Percentiles rank a stretch among this genome's conserved stretches.
phyloP scores from a whole-genome alignment of 2,888 invertebrate genomes.

The Kryphioiulus occultus region DNA sequence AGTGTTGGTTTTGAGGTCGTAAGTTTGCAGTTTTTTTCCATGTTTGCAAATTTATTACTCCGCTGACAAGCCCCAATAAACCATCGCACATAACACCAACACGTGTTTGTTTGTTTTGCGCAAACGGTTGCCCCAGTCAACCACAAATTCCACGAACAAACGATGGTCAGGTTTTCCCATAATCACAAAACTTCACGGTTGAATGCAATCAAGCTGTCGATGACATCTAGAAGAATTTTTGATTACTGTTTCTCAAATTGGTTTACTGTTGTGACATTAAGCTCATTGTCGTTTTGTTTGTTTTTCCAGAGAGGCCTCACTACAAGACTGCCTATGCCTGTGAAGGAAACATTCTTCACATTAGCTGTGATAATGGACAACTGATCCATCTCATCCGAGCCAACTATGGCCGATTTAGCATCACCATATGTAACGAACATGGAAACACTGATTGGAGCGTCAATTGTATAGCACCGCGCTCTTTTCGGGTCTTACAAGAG shows the following conservation, averaged over 20 bases:
- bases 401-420: conserved; percentile 73
- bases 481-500: conserved; percentile 84
- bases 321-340: conserved; percentile 59
- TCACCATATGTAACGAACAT: conserved; percentile 95
- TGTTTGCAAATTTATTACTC: not conserved
- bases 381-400: conserved; percentile 57
- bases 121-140: not conserved
- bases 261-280: not conserved
- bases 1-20: conserved; percentile 24
- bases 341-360: conserved; percentile 58
- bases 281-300: not conserved
- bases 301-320: conserved; percentile 53
- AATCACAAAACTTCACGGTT: too few species aligned
- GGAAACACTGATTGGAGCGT: conserved; percentile 97
- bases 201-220: too few species aligned
- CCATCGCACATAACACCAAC: not conserved
- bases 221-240: too few species aligned
- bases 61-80: conserved; percentile 19
- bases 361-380: conserved; percentile 58
- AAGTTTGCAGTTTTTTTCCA: not conserved
- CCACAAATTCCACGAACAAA: not conserved
- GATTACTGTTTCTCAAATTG: not conserved
- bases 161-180: not conserved
- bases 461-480: conserved; percentile 91
- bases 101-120: not conserved